Conservation (phyloP, 2,888 invertebrate genomes). For the Petrolisthes manimaculis region DNA sequence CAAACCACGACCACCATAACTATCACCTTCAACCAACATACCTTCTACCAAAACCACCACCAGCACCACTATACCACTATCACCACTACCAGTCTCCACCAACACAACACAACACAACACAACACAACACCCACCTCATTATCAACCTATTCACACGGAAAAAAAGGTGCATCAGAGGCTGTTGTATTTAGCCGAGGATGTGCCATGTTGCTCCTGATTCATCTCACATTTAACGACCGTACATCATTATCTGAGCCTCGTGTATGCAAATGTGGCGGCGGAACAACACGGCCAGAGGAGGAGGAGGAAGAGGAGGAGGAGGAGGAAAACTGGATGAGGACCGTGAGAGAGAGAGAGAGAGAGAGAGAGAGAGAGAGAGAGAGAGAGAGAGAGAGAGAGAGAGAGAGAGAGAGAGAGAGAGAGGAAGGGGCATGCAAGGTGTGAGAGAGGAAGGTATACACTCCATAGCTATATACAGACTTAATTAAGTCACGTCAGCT, state of each 20-base stretch:
- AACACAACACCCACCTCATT: not conserved
- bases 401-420: not conserved
- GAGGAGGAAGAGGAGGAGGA: constrained; percentile 15
- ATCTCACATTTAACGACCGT: no score
- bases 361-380: not conserved
- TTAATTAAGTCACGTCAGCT: no score
- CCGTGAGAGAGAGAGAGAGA: not conserved
- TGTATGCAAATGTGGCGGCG: not conserved
- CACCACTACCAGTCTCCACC: no score
- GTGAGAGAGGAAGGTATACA: not conserved
- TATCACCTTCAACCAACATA: not conserved
- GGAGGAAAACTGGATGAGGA: not conserved
- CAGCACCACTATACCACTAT: not conserved
- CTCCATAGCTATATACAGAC: no score
- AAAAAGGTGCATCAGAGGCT: no score
- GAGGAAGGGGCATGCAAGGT: not conserved
- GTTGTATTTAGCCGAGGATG: no score
- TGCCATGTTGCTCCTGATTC: no score
- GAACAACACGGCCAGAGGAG: not conserved
- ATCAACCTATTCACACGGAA: no score
- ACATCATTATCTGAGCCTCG: not conserved
- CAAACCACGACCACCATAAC: not conserved
- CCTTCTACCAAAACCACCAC: not conserved
- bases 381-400: not conserved
- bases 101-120: not conserved